Conservation (phyloP, 1,140 invertebrate species). For the Thaumetopoea pityocampa region DNA sequence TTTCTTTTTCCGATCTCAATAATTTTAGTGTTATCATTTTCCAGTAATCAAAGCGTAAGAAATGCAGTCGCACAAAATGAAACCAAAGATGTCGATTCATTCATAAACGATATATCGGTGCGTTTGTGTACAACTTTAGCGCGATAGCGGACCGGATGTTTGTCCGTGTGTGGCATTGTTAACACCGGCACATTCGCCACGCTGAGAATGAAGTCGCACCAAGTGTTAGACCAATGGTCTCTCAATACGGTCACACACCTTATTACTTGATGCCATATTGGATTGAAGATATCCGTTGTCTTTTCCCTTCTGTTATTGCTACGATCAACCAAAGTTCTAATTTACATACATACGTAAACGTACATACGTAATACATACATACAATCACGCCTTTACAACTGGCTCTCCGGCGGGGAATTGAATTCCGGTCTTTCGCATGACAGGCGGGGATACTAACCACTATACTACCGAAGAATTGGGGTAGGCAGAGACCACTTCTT, state of each 20-base stretch:
- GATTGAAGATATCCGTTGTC: conserved; percentile 11
- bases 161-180: conserved; percentile 57
- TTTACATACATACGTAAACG: too few species aligned
- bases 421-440: too few species aligned
- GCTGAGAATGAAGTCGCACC: conserved; percentile 16
- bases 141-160: conserved; percentile 64
- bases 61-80: conserved; percentile 15
- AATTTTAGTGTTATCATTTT: too few species aligned
- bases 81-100: conserved; percentile 26
- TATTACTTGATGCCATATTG: conserved; percentile 4
- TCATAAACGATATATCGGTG: conserved; percentile 25
- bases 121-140: conserved; percentile 41
- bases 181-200: conserved; percentile 34
- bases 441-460: too few species aligned
- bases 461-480: too few species aligned
- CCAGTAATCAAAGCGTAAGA: conserved; percentile 11
- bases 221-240: conserved; percentile 10
- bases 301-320: conserved; percentile 5
- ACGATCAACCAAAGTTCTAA: too few species aligned
- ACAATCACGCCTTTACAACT: too few species aligned
- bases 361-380: too few species aligned
- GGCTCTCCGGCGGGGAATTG: too few species aligned
- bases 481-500: too few species aligned
- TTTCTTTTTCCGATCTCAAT: too few species aligned
- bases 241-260: too few species aligned